Evolutionary conservation across 2,888 invertebrate genomes (phyloP), one percentile per base, ranked within the genome.

Genomic region (Cybosia mesomella): DNA sequence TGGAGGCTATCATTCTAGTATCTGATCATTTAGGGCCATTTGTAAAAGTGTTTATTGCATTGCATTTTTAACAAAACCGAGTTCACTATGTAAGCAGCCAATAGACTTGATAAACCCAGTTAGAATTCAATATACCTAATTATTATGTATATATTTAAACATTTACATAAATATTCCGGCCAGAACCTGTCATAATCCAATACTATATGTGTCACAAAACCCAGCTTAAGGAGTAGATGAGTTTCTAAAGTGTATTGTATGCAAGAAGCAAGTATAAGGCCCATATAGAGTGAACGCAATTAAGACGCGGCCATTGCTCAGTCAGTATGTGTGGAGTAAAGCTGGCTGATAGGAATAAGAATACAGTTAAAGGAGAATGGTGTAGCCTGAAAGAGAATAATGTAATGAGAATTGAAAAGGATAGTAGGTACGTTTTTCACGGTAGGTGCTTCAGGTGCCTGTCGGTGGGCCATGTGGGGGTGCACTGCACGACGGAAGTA

Each of bases 101-200:
- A 49, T 32, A 55, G 21, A 62, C 43, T 53, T n/a, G 32, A 28
- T 15, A 15, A 54, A 21, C 34, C 53, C 34, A 62, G 62, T 53
- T 54, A 18, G 28, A 58, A 28, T 21, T 34, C 18, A 54, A 34
- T 62, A 21, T 8, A 15, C 13, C 8, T 15, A 62, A 4, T 22
- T 15, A 39, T 59, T 62, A 21, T 62, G 11, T 49, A 28, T 53
- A 62, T 49, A 7, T 61, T 49, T 62, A 15, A 8, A n/a, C 4
- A 53, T 53, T 62, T 49, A 49, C 36, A 34, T 36, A 36, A 53
- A 24, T 32, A 43, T 39, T 22, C 28, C 0, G 1, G 10, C 21
- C 28, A n/a, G 8, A 21, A 53, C n/a, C 32, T 53, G 32, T 32
- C 13, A 62, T 34, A 62, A 13, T n/a, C n/a, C n/a, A n/a, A 49